Percentiles rank a stretch among this genome's conserved stretches.
These are phyloP conservation scores for Scrobipalpa costella DNA, from an alignment of 2,888 invertebrate species.

Conservation along the genomic window DNA sequence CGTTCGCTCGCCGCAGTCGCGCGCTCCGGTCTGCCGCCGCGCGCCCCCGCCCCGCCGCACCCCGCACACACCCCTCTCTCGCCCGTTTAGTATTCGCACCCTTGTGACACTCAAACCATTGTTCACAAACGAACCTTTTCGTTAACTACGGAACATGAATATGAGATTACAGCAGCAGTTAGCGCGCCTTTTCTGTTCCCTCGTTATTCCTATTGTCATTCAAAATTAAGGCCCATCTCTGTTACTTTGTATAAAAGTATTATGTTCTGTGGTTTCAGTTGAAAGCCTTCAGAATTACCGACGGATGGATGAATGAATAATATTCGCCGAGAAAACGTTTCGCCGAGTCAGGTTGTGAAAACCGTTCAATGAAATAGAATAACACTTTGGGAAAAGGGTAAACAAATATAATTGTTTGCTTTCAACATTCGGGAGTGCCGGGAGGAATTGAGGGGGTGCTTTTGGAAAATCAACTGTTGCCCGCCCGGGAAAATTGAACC, in stretches of 20 bases:
- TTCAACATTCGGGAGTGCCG: slow-evolving; percentile 21
- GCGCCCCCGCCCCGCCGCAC: slow-evolving; percentile 44
- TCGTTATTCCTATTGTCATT: slow-evolving; percentile 23
- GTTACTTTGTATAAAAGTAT: slow-evolving; percentile 19
- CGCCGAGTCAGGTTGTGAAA: slow-evolving; percentile 8
- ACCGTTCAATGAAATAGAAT: slow-evolving; percentile 22
- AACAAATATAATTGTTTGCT: slow-evolving; percentile 26
- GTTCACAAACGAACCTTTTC: slow-evolving; percentile 65
- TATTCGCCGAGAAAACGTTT: background rate
- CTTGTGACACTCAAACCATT: slow-evolving; percentile 78
- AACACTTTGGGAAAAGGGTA: slow-evolving; percentile 24
- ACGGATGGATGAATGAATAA: slow-evolving; percentile 5
- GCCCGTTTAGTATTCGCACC: slow-evolving; percentile 76
- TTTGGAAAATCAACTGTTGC: slow-evolving; percentile 25
- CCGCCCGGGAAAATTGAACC: slow-evolving; percentile 25
- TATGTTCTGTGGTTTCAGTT: background rate
- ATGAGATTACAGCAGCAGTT: slow-evolving; percentile 28
- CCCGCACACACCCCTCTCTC: slow-evolving; percentile 52
- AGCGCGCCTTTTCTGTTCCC: slow-evolving; percentile 19
- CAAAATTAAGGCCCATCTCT: slow-evolving; percentile 17
- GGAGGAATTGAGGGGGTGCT: slow-evolving; percentile 7
- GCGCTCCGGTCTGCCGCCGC: slow-evolving; percentile 64
- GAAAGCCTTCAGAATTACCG: slow-evolving; percentile 4
- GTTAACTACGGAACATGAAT: slow-evolving; percentile 38
- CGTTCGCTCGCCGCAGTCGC: slow-evolving; percentile 72